These are phyloP conservation scores for Stichopus chloronotus DNA, from an alignment of 35 echinoderm and acorn worm species.

Conservation along the genomic window DNA sequence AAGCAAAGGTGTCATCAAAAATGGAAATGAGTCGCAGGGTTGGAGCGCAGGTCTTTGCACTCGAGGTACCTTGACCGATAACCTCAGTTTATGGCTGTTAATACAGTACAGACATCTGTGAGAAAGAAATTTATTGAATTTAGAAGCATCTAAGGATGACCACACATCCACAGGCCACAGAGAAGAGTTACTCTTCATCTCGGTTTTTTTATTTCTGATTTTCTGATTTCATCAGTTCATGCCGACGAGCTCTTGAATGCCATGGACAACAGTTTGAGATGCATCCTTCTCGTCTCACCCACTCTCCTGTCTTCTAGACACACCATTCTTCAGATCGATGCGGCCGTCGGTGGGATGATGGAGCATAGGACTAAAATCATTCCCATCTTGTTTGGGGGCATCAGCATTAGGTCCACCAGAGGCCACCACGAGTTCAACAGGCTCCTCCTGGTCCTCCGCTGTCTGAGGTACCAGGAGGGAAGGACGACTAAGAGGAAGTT, in stretches of 20 bases:
- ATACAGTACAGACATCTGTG: too few relatives aligned
- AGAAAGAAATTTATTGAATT: too few relatives aligned
- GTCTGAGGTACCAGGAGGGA: slow-evolving; percentile 34
- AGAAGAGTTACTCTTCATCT: too few relatives aligned
- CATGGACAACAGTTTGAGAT: slow-evolving; percentile 31
- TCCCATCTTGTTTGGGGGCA: slow-evolving; percentile 24
- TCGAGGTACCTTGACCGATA: too few relatives aligned
- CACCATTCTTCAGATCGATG: slow-evolving; percentile 22
- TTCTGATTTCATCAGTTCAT: background rate
- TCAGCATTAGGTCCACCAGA: background rate
- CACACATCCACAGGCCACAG: too few relatives aligned
- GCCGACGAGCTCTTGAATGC: slow-evolving; percentile 23
- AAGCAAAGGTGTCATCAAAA: too few relatives aligned
- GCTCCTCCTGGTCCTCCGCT: slow-evolving; percentile 17
- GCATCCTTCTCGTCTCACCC: slow-evolving; percentile 19
- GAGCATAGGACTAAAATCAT: slow-evolving; percentile 36
- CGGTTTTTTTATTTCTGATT: background rate
- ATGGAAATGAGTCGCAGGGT: too few relatives aligned
- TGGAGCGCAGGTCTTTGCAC: too few relatives aligned
- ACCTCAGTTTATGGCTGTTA: too few relatives aligned
- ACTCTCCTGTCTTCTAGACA: slow-evolving; percentile 17
- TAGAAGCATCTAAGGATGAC: too few relatives aligned
- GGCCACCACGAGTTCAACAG: background rate
- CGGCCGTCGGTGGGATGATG: slow-evolving; percentile 4
- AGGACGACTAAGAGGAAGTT: slow-evolving; percentile 27